These are phyloP conservation scores for Chirona hameri DNA, from an alignment of 2,888 invertebrate species.

Conservation along the genomic window DNA sequence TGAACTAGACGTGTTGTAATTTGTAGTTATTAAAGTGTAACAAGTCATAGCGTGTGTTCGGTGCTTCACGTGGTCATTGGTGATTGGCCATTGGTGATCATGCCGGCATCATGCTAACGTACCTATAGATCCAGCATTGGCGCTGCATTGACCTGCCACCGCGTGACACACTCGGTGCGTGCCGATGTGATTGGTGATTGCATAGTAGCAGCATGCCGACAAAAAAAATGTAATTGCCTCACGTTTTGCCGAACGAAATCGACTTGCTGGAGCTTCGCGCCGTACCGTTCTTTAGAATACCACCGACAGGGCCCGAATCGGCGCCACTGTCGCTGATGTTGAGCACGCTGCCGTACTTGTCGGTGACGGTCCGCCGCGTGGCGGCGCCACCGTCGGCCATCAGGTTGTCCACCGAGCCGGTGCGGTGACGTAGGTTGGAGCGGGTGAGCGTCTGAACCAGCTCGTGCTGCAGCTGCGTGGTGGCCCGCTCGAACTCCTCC, in stretches of 20 bases:
- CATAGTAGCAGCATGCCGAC: background rate
- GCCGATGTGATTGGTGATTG: background rate
- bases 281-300: constrained; percentile 12
- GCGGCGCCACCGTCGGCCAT: background rate
- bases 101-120: no score
- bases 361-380: background rate
- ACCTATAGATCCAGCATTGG: no score
- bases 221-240: background rate
- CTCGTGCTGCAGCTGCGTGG: constrained; percentile 63
- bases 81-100: no score
- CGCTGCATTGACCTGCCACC: no score
- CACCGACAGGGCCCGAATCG: constrained; percentile 6
- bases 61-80: no score
- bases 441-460: constrained; percentile 69
- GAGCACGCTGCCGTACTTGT: constrained; percentile 10
- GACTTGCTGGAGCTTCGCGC: constrained; percentile 8
- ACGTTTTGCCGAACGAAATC: constrained; percentile 25
- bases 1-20: no score
- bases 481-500: background rate
- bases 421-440: constrained; percentile 59
- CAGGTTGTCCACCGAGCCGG: constrained; percentile 32
- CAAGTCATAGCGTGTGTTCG: no score
- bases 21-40: no score
- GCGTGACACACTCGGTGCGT: no score
- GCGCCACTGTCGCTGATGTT: constrained; percentile 4